These are phyloP conservation scores for Ariopsis seemanni DNA, from an alignment of 2,113 vertebrate species.

Conservation along the genomic window DNA sequence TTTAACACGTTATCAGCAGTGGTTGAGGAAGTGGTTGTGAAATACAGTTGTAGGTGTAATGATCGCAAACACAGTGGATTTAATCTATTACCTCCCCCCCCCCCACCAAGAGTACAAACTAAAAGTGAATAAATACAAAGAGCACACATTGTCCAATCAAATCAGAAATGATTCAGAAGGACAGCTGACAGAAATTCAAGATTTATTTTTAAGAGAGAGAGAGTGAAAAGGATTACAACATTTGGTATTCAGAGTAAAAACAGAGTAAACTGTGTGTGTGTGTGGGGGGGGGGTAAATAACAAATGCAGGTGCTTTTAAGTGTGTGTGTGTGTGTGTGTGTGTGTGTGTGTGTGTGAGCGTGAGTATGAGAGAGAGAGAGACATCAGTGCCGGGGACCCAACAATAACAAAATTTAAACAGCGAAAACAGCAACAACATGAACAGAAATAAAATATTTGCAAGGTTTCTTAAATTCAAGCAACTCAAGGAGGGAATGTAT, in stretches of 20 bases:
- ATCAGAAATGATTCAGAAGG: too few species aligned
- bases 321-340: neutral
- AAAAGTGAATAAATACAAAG: neutral
- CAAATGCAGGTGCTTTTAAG: conserved; percentile 7
- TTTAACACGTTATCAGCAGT: neutral
- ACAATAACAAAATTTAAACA: neutral
- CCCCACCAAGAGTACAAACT: neutral
- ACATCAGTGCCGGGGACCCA: neutral
- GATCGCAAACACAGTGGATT: neutral
- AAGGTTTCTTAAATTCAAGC: neutral
- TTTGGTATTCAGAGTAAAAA: neutral
- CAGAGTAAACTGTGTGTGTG: too few species aligned
- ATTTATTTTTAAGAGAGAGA: too few species aligned
- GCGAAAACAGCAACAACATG: neutral
- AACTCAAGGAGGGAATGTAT: neutral
- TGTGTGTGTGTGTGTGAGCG: neutral
- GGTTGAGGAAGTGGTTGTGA: neutral
- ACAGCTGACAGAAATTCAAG: too few species aligned
- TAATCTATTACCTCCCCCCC: neutral
- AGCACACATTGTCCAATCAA: neutral
- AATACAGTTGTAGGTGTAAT: neutral
- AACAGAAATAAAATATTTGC: neutral
- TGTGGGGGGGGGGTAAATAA: neutral
- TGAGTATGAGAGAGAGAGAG: too few species aligned
- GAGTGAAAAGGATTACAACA: neutral